Percentiles rank a stretch among this genome's conserved stretches.
Evolutionary conservation across 2,797 vertebrate genomes (phyloP).

Genomic region (Oreochromis grahami): DNA sequence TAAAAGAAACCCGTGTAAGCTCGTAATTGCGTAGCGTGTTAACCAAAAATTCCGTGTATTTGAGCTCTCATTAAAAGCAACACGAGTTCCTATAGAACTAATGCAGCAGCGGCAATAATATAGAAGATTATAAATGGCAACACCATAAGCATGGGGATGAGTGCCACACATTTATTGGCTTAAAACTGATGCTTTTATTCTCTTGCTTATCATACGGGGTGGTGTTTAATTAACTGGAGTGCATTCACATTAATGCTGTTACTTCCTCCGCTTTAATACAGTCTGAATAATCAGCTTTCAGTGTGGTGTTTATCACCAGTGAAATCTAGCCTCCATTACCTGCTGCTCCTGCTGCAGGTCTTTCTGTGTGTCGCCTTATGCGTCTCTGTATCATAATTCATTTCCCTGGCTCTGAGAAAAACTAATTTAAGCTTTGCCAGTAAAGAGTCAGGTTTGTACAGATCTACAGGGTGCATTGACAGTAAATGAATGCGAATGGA

Average conservation of each 20-base stretch:
- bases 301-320: not conserved
- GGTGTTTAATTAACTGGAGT: not conserved
- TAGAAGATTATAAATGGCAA: conserved; percentile 28
- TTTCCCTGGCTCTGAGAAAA: not conserved
- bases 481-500: not conserved
- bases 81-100: not conserved
- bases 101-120: not conserved
- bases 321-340: not conserved
- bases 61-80: not conserved
- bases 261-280: not conserved
- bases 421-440: not conserved
- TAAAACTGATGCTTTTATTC: not conserved
- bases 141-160: not conserved
- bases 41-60: not conserved
- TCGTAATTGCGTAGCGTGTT: not conserved
- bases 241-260: not conserved
- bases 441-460: not conserved
- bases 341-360: not conserved
- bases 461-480: not conserved
- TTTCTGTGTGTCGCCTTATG: not conserved
- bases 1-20: not conserved
- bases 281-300: not conserved
- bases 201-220: not conserved
- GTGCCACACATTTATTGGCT: not conserved
- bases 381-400: not conserved